Evolutionary conservation across 1,140 invertebrate species (phyloP), one percentile per base, ranked within the genome.

Genomic region (Bicyclus anynana): DNA sequence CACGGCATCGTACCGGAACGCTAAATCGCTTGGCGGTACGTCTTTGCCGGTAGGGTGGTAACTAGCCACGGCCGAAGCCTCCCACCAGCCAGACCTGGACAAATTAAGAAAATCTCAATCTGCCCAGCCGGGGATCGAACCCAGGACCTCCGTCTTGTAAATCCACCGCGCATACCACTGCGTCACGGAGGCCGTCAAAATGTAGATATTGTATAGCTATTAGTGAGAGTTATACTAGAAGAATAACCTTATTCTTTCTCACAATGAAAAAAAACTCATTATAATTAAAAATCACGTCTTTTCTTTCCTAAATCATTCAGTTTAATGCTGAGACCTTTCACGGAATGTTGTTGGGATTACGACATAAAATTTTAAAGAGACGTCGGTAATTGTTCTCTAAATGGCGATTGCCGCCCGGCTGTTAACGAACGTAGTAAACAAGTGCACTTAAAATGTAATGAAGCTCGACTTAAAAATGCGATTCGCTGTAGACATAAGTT

Each of bases 361-460:
- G 38, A 5, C 37, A 17, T 53, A 16, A 37, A 56, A 46, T 4
- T 57, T 57, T 13, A 40, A 33, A 23, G 44, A 50, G 47, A 50
- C 54, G 21, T 49, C 48, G 37, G 26, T 50, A 57, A 50, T 57
- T 57, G 47, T 57, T 57, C 47, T 49, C 47, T 23, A 57, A 57
- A 57, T 53, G 50, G 56, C 53, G 57, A 63, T 58, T 59, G 42
- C 46, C 40, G 62, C 54, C 59, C 53, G 53, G 44, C 52, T 48
- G 54, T 63, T 67, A 70, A 67, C 59, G 68, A 67, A 65, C 49
- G 44, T 38, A 58, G 54, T 59, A 61, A 62, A 67, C 62, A 55
- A 67, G 65, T 62, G 56, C 65, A 62, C 62, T 65, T 58, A 56
- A 68, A 53, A 67, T 40, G 53, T 59, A 66, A 69, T 65, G 59